Evolutionary conservation across 2,113 vertebrate species (phyloP), one percentile per base, ranked within the genome.

Genomic region (Sinocyclocheilus grahami): DNA sequence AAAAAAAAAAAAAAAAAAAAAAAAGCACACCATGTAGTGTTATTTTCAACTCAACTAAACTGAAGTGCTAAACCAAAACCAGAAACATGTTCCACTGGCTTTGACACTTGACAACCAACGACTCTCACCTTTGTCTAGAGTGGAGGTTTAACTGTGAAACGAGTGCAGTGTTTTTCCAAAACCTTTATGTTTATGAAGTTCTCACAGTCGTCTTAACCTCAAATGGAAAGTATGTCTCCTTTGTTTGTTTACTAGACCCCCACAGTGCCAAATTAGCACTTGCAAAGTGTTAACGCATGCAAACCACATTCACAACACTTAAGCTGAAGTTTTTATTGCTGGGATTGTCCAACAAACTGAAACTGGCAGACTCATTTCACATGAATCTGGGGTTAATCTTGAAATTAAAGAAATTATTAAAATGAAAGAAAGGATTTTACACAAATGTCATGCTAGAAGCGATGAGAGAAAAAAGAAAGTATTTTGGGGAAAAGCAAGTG

Each of bases 161-260:
- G 0, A 10, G 67, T 20, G 67, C 67, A 71, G 33, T 39, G 67
- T 71, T 39, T 71, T 71, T 71, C 1, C 67, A 71, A 71, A 0
- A 39, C 67, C 33, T 71, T 39, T 71, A 22, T 39, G 18, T 22
- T 27, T 27, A 1, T 18, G 30, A 30, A 5, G 16, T 71, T 71
- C 67, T 71, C 67, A 71, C 67, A 18, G 33, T 22, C 4, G 33
- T 71, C 67, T 71, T 20, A 71, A 71, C 67, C 67, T 71, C 67
- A 71, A 71, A 9, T 11, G 67, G 33, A 71, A 71, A 71, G 67
- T 11, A 39, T 37, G 16, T 18, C 30, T 0, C 1, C 30, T 37
- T 69, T 69, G 30, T 9, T 69, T 69, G 30, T 69, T 69, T 69
- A 69, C 65, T 69, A 33, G 30, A 18, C 30, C 65, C 30, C 0